A percentile compares a stretch with the other conserved stretches of the same genome.
These are phyloP conservation scores for Idaea biselata DNA, from an alignment of 2,888 invertebrate genomes.

Conservation along the genomic window DNA sequence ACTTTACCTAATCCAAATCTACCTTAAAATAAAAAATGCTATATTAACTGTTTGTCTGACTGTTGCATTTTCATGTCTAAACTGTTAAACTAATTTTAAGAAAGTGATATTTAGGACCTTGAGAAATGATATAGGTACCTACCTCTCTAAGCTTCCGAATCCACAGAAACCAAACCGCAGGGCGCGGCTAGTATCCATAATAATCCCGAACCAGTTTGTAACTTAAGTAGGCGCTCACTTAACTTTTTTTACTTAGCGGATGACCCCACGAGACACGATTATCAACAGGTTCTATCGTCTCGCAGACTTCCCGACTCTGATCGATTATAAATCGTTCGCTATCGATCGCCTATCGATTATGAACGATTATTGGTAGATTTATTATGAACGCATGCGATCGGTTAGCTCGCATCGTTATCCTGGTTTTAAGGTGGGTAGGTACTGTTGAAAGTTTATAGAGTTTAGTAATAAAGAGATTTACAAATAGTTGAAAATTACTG, in stretches of 20 bases:
- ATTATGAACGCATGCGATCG: conserved; percentile 36
- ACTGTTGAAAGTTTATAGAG: not conserved
- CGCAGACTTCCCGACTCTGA: conserved; percentile 38
- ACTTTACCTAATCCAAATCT: no score
- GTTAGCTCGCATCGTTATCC: conserved; percentile 26
- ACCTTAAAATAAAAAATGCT: no score
- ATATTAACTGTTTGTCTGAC: no score
- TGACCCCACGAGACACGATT: conserved; percentile 30
- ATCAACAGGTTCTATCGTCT: conserved; percentile 19
- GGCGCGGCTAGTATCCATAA: not conserved
- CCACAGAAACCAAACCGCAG: no score
- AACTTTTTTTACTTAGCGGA: not conserved
- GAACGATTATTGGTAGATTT: conserved; percentile 58
- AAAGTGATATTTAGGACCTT: no score
- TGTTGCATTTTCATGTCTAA: no score
- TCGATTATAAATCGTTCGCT: conserved; percentile 59
- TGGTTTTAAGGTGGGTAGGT: conserved; percentile 18
- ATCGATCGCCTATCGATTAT: conserved; percentile 57
- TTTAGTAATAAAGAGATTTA: not conserved
- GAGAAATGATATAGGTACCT: no score
- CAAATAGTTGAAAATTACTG: no score
- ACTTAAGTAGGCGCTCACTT: not conserved
- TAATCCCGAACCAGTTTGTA: not conserved
- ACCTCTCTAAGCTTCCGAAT: no score
- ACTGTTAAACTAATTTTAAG: no score